These are phyloP conservation scores for Apotomis turbidana DNA, from an alignment of 2,888 invertebrate genomes.

Conservation along the genomic window DNA sequence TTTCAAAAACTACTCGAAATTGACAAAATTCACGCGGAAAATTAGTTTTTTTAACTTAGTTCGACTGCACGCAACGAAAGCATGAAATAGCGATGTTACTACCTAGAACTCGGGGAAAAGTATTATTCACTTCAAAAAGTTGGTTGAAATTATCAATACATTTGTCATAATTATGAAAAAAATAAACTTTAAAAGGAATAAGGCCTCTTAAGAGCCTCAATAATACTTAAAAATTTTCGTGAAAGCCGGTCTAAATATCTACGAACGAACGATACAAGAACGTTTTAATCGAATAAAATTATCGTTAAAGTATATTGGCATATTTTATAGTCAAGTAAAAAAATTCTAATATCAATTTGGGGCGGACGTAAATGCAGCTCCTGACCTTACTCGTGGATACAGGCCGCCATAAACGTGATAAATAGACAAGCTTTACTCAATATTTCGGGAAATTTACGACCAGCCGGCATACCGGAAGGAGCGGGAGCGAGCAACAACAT, in stretches of 20 bases:
- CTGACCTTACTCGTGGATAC: slow-evolving; percentile 61
- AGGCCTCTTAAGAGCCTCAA: no score
- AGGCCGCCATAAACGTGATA: slow-evolving; percentile 68
- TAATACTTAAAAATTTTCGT: no score
- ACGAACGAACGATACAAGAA: neutral
- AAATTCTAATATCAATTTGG: slow-evolving; percentile 41
- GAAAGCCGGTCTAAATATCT: neutral
- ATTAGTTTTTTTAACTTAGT: no score
- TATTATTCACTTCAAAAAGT: no score
- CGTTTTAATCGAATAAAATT: slow-evolving; percentile 7
- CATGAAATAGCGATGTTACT: no score
- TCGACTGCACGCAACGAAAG: no score
- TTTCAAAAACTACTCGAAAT: no score
- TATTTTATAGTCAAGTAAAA: slow-evolving; percentile 9
- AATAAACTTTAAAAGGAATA: no score
- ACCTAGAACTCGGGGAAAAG: no score
- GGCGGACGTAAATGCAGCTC: slow-evolving; percentile 57
- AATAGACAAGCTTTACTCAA: slow-evolving; percentile 69
- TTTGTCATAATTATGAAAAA: no score
- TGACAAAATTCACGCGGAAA: no score
- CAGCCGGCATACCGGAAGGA: slow-evolving; percentile 62
- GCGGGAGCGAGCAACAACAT: slow-evolving; percentile 63
- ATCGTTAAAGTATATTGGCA: slow-evolving; percentile 13
- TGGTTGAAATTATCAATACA: no score
- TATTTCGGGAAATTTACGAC: slow-evolving; percentile 68